Percentiles rank a stretch among this genome's conserved stretches.
phyloP scores from a whole-genome alignment of 64 coral and sea anemone species.

The Exaiptasia diaphana region DNA sequence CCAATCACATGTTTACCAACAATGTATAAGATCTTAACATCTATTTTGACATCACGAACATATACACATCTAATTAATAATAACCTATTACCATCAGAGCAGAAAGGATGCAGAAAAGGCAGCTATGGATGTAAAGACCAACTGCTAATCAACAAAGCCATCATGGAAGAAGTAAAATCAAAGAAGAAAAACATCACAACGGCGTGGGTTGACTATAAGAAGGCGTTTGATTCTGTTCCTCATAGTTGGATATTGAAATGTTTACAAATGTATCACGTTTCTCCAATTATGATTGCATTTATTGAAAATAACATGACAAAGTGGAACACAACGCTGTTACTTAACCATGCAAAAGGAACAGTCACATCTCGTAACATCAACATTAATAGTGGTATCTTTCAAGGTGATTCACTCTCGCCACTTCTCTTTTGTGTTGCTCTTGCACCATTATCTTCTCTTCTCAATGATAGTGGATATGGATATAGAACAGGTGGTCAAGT shows the following conservation, averaged over 20 bases:
- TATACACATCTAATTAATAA: background rate
- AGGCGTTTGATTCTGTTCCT: constrained; percentile 1
- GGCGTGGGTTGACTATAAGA: constrained; percentile 11
- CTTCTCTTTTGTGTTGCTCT: constrained; percentile 8
- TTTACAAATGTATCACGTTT: background rate
- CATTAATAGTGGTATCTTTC: constrained; percentile 15
- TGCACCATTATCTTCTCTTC: background rate
- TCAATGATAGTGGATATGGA: background rate
- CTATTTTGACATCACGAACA: background rate
- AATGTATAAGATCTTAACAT: constrained; percentile 12
- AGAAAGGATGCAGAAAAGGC: constrained; percentile 12
- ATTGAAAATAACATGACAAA: background rate
- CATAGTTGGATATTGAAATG: background rate
- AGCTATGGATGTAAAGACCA: background rate
- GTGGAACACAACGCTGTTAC: constrained; percentile 15
- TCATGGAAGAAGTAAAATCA: no score
- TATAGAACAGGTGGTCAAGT: background rate
- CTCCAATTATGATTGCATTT: background rate
- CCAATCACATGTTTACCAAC: constrained; percentile 16
- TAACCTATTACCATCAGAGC: constrained; percentile 2
- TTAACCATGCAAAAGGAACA: background rate
- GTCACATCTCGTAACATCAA: background rate
- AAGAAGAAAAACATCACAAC: no score
- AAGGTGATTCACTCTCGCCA: constrained; percentile 12
- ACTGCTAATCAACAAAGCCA: constrained; percentile 1